Conservation (phyloP, 2,888 invertebrate species). For the Parascotia fuliginaria region DNA sequence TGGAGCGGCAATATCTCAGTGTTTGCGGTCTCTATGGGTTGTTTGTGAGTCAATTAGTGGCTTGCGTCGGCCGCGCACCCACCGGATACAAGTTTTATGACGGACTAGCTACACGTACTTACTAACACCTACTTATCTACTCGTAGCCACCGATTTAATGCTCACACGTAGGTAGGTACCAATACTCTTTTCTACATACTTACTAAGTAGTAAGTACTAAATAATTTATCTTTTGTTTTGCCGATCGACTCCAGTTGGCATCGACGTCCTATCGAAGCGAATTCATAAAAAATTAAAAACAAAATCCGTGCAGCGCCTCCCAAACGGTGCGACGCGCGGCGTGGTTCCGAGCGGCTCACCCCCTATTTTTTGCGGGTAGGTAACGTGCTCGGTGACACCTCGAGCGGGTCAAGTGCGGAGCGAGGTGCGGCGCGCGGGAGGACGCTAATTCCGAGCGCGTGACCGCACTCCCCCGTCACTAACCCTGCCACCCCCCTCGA, state of each 20-base stretch:
- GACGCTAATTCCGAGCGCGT: slow-evolving; percentile 78
- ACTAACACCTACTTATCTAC: background rate
- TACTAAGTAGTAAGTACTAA: background rate
- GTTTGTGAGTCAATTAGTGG: slow-evolving; percentile 66
- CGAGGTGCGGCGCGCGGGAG: slow-evolving; percentile 46
- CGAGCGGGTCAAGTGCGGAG: slow-evolving; percentile 70
- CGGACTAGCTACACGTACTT: slow-evolving; percentile 13
- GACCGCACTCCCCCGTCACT: slow-evolving; percentile 63
- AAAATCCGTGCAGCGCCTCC: slow-evolving; percentile 65
- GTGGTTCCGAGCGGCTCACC: slow-evolving; percentile 48
- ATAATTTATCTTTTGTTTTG: slow-evolving; percentile 26
- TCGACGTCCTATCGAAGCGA: slow-evolving; percentile 59
- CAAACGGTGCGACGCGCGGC: slow-evolving; percentile 34
- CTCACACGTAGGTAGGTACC: background rate
- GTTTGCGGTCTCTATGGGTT: slow-evolving; percentile 59
- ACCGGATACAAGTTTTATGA: slow-evolving; percentile 50
- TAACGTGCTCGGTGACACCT: slow-evolving; percentile 81
- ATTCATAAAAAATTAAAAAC: slow-evolving; percentile 74
- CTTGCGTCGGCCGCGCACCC: slow-evolving; percentile 47
- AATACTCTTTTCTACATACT: background rate
- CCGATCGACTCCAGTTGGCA: slow-evolving; percentile 36
- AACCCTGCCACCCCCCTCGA: slow-evolving; percentile 28
- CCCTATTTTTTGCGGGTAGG: slow-evolving; percentile 77
- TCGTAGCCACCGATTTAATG: background rate
- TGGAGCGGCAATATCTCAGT: slow-evolving; percentile 55